Percentiles rank a stretch among this genome's conserved stretches.
Evolutionary conservation across 2,113 vertebrate genomes (phyloP).

Genomic region (Mus pahari): DNA sequence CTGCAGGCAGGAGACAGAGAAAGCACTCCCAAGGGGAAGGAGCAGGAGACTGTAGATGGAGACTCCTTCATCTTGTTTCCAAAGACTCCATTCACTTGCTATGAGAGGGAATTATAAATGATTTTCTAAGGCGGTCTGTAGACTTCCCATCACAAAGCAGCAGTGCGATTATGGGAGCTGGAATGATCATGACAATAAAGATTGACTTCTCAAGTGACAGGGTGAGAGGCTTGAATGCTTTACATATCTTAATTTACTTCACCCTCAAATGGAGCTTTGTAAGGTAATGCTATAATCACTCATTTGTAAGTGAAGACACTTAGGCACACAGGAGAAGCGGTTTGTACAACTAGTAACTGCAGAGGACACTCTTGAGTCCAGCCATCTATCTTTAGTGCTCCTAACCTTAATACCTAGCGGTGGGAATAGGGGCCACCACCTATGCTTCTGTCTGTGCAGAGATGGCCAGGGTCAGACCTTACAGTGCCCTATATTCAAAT

Average conservation of each 20-base stretch:
- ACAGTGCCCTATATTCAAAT: conserved; percentile 26
- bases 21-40: neutral
- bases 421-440: neutral
- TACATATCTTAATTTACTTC: neutral
- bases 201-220: neutral
- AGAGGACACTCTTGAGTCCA: neutral
- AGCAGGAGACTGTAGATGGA: neutral
- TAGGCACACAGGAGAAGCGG: neutral
- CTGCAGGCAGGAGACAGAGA: conserved; percentile 44
- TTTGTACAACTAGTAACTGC: neutral
- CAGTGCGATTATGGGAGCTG: neutral
- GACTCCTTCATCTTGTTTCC: neutral
- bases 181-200: neutral
- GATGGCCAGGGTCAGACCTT: neutral
- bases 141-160: conserved; percentile 30
- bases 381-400: neutral
- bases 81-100: conserved; percentile 37
- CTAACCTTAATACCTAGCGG: neutral
- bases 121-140: conserved; percentile 20
- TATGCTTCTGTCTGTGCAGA: neutral
- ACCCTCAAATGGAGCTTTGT: neutral
- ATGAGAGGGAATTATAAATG: conserved; percentile 7
- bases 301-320: conserved; percentile 30
- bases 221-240: neutral
- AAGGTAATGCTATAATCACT: neutral